Evolutionary conservation across 2,113 vertebrate species (phyloP).

Genomic region (Grallaria varia): DNA sequence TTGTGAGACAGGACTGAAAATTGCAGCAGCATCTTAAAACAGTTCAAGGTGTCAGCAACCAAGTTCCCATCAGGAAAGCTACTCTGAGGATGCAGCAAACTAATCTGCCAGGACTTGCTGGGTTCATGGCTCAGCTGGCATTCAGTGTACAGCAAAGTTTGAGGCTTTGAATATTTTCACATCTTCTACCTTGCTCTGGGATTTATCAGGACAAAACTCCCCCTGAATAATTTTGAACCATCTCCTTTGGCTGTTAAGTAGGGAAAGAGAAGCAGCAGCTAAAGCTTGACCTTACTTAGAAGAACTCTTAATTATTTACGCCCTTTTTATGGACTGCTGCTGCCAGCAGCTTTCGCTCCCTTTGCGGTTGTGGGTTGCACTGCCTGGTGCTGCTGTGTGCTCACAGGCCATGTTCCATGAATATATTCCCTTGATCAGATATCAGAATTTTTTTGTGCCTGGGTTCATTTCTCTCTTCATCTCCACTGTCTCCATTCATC

Average conservation of each 20-base stretch:
- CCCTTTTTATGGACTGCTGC: slow-evolving; percentile 5
- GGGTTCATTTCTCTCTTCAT: not conserved
- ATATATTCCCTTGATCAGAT: not conserved
- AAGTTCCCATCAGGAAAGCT: not conserved
- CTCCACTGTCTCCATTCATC: not conserved
- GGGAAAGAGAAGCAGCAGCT: slow-evolving; percentile 5
- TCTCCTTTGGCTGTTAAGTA: not conserved
- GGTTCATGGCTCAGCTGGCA: not conserved
- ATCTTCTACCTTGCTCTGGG: not conserved
- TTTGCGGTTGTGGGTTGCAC: not conserved
- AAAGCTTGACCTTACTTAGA: slow-evolving; percentile 25
- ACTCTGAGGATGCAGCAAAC: not conserved
- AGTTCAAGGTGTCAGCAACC: not conserved
- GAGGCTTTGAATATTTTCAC: not conserved
- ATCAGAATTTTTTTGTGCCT: not conserved
- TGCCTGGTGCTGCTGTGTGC: slow-evolving; percentile 15
- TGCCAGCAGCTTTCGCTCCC: not conserved
- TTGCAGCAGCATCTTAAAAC: not conserved
- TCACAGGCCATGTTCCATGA: not conserved
- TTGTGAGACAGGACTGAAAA: not conserved
- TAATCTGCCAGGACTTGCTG: not conserved
- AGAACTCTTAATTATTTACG: slow-evolving; percentile 16
- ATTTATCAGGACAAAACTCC: not conserved
- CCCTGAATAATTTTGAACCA: not conserved
- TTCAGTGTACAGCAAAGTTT: not conserved